Conservation (phyloP, 2,888 invertebrate species). For the Euplagia quadripunctaria region DNA sequence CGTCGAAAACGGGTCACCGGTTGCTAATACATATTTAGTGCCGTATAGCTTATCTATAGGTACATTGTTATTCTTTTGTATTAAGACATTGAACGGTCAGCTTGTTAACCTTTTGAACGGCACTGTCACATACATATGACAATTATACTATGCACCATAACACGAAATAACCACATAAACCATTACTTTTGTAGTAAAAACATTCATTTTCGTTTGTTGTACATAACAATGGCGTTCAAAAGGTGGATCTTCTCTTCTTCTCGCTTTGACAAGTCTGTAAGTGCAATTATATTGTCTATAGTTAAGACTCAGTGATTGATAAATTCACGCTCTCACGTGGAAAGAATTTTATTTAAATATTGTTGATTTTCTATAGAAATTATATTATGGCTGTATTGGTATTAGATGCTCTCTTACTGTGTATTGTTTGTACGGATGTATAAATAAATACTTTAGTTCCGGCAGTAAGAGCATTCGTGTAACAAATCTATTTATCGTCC, state of each 20-base stretch:
- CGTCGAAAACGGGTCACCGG: slow-evolving; percentile 43
- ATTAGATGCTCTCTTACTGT: neutral
- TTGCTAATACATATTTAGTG: slow-evolving; percentile 9
- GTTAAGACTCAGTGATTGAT: neutral
- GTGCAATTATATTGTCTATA: neutral
- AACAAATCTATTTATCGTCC: slow-evolving; percentile 13
- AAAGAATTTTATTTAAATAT: neutral
- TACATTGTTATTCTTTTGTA: slow-evolving; percentile 9
- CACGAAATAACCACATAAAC: neutral
- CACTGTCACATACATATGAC: neutral
- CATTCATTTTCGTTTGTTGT: neutral
- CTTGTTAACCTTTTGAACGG: neutral
- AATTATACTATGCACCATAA: neutral
- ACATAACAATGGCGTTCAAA: neutral
- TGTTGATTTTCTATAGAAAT: neutral
- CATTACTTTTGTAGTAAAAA: neutral
- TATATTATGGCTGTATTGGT: neutral
- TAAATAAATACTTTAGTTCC: neutral
- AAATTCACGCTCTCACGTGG: neutral
- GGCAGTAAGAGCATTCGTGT: neutral
- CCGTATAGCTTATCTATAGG: slow-evolving; percentile 3
- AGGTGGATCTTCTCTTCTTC: neutral
- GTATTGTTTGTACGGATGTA: neutral
- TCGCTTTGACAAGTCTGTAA: neutral
- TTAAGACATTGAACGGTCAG: neutral